A percentile compares a stretch with the other conserved stretches of the same genome.
Conservation (phyloP, 2,888 invertebrate genomes). For the Oxyscelio sp. region DNA sequence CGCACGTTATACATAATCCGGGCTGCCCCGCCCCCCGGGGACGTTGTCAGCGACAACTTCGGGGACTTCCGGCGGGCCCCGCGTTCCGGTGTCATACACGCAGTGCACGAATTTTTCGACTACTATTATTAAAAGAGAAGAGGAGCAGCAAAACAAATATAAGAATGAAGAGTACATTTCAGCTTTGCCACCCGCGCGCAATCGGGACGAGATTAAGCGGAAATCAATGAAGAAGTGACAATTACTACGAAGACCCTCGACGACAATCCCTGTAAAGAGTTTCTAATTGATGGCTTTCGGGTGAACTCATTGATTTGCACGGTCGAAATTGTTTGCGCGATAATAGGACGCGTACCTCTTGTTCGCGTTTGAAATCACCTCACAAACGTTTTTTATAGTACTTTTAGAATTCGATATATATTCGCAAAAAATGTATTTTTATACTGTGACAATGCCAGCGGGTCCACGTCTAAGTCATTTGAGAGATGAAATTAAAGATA, state of each 20-base stretch:
- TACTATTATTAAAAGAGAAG: constrained; percentile 62
- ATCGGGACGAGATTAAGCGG: constrained; percentile 15
- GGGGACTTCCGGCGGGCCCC: too few species aligned
- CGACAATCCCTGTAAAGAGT: constrained; percentile 71
- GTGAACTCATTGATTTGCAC: constrained; percentile 62
- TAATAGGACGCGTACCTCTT: constrained; percentile 46
- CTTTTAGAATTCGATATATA: constrained; percentile 67
- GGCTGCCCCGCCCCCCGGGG: too few species aligned
- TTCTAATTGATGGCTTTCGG: constrained; percentile 62
- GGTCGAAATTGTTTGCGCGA: constrained; percentile 63
- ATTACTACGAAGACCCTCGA: constrained; percentile 44
- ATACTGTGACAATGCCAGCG: constrained; percentile 60
- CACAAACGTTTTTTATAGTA: constrained; percentile 61
- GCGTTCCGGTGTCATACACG: too few species aligned
- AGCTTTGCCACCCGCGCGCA: constrained; percentile 69
- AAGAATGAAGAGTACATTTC: constrained; percentile 67
- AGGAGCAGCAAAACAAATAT: neutral
- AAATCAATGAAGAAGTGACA: constrained; percentile 23
- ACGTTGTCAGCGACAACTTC: too few species aligned
- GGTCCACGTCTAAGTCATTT: constrained; percentile 38
- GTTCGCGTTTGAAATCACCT: constrained; percentile 19
- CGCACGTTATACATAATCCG: too few species aligned
- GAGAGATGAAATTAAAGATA: constrained; percentile 1
- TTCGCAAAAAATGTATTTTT: constrained; percentile 73
- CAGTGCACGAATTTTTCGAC: constrained; percentile 80